Evolutionary conservation across 2,888 invertebrate species (phyloP).

Genomic region (Drosophila cognata): DNA sequence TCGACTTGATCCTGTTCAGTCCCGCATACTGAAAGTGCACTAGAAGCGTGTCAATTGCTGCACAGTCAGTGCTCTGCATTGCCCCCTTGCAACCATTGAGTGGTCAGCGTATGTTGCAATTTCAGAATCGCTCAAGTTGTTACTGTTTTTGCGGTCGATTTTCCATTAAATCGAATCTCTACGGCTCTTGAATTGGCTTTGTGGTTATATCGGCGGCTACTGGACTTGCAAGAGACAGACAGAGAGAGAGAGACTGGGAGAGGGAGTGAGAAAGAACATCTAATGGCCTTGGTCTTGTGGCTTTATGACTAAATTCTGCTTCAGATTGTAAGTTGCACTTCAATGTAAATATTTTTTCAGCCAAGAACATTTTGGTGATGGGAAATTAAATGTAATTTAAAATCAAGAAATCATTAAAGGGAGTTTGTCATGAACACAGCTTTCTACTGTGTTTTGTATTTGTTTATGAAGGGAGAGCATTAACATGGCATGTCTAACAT

Average conservation of each 20-base stretch:
- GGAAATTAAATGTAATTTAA: background rate
- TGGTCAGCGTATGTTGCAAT: constrained; percentile 59
- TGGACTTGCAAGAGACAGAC: constrained; percentile 12
- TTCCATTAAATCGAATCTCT: constrained; percentile 78
- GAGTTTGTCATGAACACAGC: background rate
- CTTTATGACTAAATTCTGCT: constrained; percentile 21
- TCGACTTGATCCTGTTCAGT: constrained; percentile 5
- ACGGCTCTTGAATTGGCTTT: constrained; percentile 74
- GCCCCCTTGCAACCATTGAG: constrained; percentile 8
- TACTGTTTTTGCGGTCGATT: constrained; percentile 77
- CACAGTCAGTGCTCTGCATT: constrained; percentile 2
- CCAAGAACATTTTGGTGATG: background rate
- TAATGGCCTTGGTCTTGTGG: constrained; percentile 44
- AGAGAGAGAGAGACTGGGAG: background rate
- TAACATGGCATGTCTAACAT: background rate
- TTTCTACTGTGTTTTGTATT: background rate
- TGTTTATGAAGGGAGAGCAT: background rate
- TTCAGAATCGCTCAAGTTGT: constrained; percentile 73
- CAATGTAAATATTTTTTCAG: constrained; percentile 4
- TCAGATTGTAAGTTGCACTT: constrained; percentile 22
- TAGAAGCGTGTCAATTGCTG: constrained; percentile 45
- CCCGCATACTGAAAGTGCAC: constrained; percentile 17
- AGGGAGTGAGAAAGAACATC: constrained; percentile 4
- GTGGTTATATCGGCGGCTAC: constrained; percentile 58
- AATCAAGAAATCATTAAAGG: background rate